A percentile compares a stretch with the other conserved stretches of the same genome.
phyloP scores from a whole-genome alignment of 2,113 vertebrate genomes.

The Corythaixoides concolor region DNA sequence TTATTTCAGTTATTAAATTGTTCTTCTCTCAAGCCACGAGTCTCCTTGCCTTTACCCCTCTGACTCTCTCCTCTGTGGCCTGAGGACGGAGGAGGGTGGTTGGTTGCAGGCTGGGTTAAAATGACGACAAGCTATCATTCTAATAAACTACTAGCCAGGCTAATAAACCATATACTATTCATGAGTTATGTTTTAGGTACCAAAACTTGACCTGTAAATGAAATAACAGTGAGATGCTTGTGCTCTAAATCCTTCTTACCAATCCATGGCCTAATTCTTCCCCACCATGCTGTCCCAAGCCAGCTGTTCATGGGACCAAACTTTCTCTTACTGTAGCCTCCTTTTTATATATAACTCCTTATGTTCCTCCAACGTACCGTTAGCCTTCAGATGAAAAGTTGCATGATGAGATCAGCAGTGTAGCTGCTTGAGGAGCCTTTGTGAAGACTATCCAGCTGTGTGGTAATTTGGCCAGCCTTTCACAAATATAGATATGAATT shows the following conservation, averaged over 20 bases:
- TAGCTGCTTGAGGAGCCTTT: not conserved
- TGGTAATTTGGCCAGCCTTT: not conserved
- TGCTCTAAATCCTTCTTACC: not conserved
- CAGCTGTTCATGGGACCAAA: not conserved
- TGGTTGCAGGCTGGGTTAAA: too few species aligned
- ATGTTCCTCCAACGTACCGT: not conserved
- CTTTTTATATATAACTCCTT: not conserved
- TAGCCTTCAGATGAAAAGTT: not conserved
- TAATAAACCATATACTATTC: not conserved
- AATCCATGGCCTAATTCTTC: not conserved
- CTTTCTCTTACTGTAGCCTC: not conserved
- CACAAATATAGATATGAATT: rapidly evolving
- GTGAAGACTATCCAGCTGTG: not conserved
- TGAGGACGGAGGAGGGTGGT: too few species aligned
- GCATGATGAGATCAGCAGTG: not conserved
- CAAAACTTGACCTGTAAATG: not conserved
- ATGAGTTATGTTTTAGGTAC: not conserved
- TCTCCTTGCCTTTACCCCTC: too few species aligned
- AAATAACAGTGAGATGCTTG: not conserved
- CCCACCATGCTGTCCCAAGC: not conserved
- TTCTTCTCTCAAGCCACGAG: too few species aligned
- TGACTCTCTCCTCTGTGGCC: too few species aligned
- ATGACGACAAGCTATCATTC: not conserved
- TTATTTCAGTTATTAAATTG: too few species aligned
- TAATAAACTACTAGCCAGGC: not conserved